Conservation (phyloP, 64 coral and sea anemone species). For the Acropora yongei region DNA sequence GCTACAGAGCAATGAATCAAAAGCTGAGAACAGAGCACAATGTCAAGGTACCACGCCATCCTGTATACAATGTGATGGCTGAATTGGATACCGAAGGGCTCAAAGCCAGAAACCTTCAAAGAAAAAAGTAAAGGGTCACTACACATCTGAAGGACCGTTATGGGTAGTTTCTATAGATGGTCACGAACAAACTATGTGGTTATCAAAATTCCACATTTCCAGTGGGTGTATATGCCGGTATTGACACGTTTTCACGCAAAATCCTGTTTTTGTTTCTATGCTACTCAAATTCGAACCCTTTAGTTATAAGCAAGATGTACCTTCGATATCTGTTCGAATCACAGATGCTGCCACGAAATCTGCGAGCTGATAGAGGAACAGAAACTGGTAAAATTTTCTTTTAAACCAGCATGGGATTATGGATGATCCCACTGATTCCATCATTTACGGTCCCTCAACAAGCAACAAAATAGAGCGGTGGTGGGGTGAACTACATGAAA, state of each 20-base stretch:
- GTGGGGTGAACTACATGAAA: constrained; percentile 65
- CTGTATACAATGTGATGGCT: constrained; percentile 30
- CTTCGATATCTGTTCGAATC: constrained; percentile 44
- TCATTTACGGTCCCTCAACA: constrained; percentile 61
- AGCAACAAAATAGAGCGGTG: constrained; percentile 60
- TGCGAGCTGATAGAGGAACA: constrained; percentile 51
- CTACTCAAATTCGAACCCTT: constrained; percentile 60
- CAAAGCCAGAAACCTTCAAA: constrained; percentile 27
- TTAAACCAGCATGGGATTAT: constrained; percentile 48
- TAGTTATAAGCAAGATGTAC: constrained; percentile 51
- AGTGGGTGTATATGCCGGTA: constrained; percentile 44
- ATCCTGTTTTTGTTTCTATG: constrained; percentile 31
- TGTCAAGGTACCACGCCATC: constrained; percentile 30
- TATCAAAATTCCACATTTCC: constrained; percentile 48
- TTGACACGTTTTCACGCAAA: too few species aligned
- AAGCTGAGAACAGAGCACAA: constrained; percentile 54
- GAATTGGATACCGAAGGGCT: constrained; percentile 44
- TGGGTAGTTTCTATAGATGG: too few species aligned
- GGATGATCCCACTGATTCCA: constrained; percentile 61
- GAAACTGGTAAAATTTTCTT: constrained; percentile 66
- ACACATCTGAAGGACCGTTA: too few species aligned
- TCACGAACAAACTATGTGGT: neutral
- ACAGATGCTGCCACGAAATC: constrained; percentile 13
- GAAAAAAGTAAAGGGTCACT: neutral
- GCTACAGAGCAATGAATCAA: constrained; percentile 46